Evolutionary conservation across 2,797 vertebrate genomes (phyloP), one percentile per base, ranked within the genome.

Genomic region (Anableps anableps): DNA sequence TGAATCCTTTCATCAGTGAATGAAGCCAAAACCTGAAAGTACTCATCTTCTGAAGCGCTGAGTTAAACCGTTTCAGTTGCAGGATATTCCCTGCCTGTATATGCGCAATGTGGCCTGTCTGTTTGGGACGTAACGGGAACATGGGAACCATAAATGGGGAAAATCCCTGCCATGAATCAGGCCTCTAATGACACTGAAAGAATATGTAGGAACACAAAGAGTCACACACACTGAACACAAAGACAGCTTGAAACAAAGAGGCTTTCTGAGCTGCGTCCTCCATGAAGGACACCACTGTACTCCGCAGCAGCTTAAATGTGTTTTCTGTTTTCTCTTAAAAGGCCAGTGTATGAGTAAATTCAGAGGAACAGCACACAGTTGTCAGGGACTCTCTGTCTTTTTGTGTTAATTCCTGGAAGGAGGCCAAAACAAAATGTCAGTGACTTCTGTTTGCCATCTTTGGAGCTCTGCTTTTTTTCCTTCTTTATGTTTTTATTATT

Each of bases 261-360:
- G 81, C 93, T 93, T 92, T 94, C 90, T 94, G 88, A 93, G 86
- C 88, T 84, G 83, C 82, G 82, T 89, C 80, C 51, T 81, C 76
- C 89, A 84, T 94, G 90, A 93, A 91, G 88, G 91, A 89, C 90
- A 88, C 84, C 89, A 93, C 91, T 94, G 93, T 94, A 85, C 84
- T 83, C 62, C 48, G 78, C 81, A 84, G 85, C 83, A 76, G 74
- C 77, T n/a, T 70, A 58, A 48, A 78, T 78, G 81, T 84, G 64
- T 77, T 77, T 85, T 53, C 29, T 72, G 76, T 80, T 47, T 62
- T 64, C 9, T 50, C 66, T 68, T 79, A 78, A 79, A 72, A 72
- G 76, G 78, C 82, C 82, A 77, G 73, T 72, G 36, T 86, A 43
- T 6, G 45, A 41, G 66, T 71, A 50, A 78, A 76, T 74, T 48